phyloP scores from a whole-genome alignment of 2,113 vertebrate genomes.

The Pelodiscus sinensis region DNA sequence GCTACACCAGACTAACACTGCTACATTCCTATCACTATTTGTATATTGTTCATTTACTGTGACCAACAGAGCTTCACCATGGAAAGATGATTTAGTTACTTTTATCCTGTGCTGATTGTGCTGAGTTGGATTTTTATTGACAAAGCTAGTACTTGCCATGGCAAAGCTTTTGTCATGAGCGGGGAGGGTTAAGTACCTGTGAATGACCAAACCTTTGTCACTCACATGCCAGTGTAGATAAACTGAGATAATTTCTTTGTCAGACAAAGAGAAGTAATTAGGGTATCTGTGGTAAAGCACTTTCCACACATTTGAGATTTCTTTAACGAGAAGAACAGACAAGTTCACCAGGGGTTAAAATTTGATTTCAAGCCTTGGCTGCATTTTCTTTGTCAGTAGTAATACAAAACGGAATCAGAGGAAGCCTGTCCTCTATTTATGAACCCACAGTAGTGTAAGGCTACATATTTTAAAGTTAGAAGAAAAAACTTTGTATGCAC shows the following conservation, averaged over 20 bases:
- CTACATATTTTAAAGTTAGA: background rate
- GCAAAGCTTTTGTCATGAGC: too few species aligned
- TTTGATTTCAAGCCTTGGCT: background rate
- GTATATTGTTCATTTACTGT: background rate
- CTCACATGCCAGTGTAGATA: too few species aligned
- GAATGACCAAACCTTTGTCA: too few species aligned
- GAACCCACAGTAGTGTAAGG: background rate
- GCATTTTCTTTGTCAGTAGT: conserved; percentile 39
- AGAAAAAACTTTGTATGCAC: conserved; percentile 8
- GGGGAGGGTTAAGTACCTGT: too few species aligned
- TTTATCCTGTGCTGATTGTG: conserved; percentile 24
- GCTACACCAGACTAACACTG: too few species aligned
- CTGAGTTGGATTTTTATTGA: background rate
- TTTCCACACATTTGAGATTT: background rate
- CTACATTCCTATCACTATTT: too few species aligned
- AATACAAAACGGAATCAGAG: conserved; percentile 8
- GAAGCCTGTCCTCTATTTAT: background rate
- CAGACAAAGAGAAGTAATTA: conserved; percentile 3
- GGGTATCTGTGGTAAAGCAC: background rate
- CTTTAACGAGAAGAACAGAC: conserved; percentile 1
- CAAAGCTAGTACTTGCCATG: too few species aligned
- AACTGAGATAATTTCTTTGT: background rate
- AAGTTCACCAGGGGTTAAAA: background rate
- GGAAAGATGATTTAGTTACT: background rate
- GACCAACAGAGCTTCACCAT: background rate